Conservation (phyloP, 2,888 invertebrate genomes). For the Synanthedon andrenaeformis region DNA sequence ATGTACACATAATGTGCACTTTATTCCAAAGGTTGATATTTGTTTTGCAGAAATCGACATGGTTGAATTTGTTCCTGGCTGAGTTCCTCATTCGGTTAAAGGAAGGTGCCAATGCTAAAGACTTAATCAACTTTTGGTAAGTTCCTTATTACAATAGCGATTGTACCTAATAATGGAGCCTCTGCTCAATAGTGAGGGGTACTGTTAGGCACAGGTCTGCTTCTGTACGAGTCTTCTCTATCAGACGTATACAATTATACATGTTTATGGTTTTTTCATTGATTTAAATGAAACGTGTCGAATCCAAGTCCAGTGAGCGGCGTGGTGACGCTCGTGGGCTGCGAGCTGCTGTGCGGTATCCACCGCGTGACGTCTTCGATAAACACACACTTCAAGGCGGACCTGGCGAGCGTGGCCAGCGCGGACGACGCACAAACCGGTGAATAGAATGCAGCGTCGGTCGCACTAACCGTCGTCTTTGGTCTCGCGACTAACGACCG, state of each 20-base stretch:
- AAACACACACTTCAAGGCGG: constrained; percentile 32
- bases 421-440: neutral
- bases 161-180: too few relatives aligned
- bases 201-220: too few relatives aligned
- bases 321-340: constrained; percentile 72
- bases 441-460: too few relatives aligned
- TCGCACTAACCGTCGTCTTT: neutral
- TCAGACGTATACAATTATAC: too few relatives aligned
- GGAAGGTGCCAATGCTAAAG: constrained; percentile 67
- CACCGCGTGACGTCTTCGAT: constrained; percentile 66
- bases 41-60: constrained; percentile 70
- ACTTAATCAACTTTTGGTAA: constrained; percentile 73
- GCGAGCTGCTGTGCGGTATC: constrained; percentile 74
- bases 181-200: too few relatives aligned
- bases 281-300: too few relatives aligned
- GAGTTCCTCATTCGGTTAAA: constrained; percentile 72
- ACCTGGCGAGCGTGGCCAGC: constrained; percentile 1
- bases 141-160: constrained; percentile 9
- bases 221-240: too few relatives aligned
- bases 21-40: neutral
- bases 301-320: constrained; percentile 61
- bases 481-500: neutral
- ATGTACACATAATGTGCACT: too few relatives aligned
- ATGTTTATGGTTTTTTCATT: too few relatives aligned
- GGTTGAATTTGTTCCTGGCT: constrained; percentile 75